A percentile compares a stretch with the other conserved stretches of the same genome.
Evolutionary conservation across 1,140 invertebrate genomes (phyloP).

Genomic region (Neodiprion lecontei): DNA sequence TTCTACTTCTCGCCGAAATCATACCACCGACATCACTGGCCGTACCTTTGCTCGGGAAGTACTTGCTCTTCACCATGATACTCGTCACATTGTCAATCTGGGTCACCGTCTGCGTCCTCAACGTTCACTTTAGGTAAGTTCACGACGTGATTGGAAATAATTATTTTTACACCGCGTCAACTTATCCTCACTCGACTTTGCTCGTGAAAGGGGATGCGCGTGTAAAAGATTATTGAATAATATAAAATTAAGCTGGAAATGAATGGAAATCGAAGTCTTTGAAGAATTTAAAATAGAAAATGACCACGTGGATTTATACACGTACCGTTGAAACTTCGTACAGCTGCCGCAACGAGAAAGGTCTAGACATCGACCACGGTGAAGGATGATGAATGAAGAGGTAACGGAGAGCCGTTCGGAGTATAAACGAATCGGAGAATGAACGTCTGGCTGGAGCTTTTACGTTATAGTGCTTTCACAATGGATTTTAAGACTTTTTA

Average conservation of each 20-base stretch:
- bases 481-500: too few relatives aligned
- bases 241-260: too few relatives aligned
- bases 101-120: conserved; percentile 95
- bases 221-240: too few relatives aligned
- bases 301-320: too few relatives aligned
- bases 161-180: too few relatives aligned
- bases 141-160: not conserved
- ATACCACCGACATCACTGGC: conserved; percentile 97
- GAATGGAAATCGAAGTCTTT: too few relatives aligned
- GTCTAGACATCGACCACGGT: not conserved
- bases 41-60: conserved; percentile 96
- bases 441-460: not conserved
- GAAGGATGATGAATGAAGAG: not conserved
- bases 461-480: not conserved
- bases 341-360: too few relatives aligned
- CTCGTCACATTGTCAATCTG: conserved; percentile 95
- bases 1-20: conserved; percentile 95
- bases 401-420: not conserved
- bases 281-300: too few relatives aligned
- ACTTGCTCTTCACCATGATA: conserved; percentile 97
- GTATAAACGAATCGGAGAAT: not conserved
- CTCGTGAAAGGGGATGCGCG: too few relatives aligned
- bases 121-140: conserved; percentile 95
- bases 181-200: too few relatives aligned
- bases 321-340: too few relatives aligned